These are phyloP conservation scores for Cotesia vestalis DNA, from an alignment of 1,140 invertebrate species.

Conservation along the genomic window DNA sequence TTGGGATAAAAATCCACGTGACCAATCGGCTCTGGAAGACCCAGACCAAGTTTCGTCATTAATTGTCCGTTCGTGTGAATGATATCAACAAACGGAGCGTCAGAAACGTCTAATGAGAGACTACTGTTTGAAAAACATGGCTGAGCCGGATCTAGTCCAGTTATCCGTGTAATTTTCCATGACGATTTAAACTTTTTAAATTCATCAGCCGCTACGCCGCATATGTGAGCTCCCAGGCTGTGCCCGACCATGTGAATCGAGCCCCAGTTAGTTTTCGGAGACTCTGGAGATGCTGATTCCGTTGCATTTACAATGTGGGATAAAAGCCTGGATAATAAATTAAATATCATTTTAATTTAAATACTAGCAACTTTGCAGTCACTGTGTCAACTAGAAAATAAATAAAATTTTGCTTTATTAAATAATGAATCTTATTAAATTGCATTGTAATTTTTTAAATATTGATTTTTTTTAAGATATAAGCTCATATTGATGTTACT, in stretches of 20 bases:
- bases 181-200: slow-evolving; percentile 55
- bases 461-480: too few relatives aligned
- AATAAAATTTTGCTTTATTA: not conserved
- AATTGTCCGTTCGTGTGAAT: slow-evolving; percentile 73
- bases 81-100: slow-evolving; percentile 75
- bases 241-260: slow-evolving; percentile 70
- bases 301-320: slow-evolving; percentile 47
- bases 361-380: too few relatives aligned
- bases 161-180: slow-evolving; percentile 59
- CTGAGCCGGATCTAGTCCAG: slow-evolving; percentile 72
- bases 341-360: slow-evolving; percentile 18
- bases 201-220: slow-evolving; percentile 67
- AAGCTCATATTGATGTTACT: too few relatives aligned
- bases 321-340: slow-evolving; percentile 45
- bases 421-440: not conserved
- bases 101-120: slow-evolving; percentile 64
- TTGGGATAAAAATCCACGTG: slow-evolving; percentile 77
- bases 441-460: not conserved
- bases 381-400: too few relatives aligned
- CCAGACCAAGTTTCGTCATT: slow-evolving; percentile 66
- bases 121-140: slow-evolving; percentile 69
- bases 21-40: slow-evolving; percentile 67
- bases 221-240: slow-evolving; percentile 73
- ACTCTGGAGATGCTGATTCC: not conserved
- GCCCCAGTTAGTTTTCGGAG: slow-evolving; percentile 43